Conservation (phyloP, 1,140 invertebrate species). For the Tachypleus tridentatus region DNA sequence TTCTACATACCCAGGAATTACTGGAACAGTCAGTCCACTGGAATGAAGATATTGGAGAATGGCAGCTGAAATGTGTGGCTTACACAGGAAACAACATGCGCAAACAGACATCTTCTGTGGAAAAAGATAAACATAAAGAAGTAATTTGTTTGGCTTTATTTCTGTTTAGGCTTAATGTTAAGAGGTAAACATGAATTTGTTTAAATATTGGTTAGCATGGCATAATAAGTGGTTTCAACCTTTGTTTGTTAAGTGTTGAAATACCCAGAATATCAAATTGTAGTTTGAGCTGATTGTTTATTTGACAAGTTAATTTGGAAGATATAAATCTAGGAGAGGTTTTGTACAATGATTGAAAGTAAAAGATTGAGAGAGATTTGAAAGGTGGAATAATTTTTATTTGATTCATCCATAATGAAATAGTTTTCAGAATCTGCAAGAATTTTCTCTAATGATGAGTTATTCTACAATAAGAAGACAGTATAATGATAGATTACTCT, state of each 20-base stretch:
- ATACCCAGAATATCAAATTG: background rate
- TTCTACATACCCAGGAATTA: no score
- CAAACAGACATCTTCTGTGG: constrained; percentile 15
- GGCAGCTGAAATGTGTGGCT: constrained; percentile 93
- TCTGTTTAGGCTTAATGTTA: background rate
- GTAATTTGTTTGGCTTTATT: constrained; percentile 8
- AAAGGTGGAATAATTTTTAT: no score
- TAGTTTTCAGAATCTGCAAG: no score
- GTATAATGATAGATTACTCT: no score
- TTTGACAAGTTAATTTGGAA: background rate
- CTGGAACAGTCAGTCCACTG: constrained; percentile 87
- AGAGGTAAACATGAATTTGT: background rate
- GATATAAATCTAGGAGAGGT: background rate
- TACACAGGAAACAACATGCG: constrained; percentile 98
- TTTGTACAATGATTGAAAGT: constrained; percentile 2
- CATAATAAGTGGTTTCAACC: background rate
- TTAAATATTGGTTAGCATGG: background rate
- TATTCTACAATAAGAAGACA: no score
- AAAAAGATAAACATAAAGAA: constrained; percentile 20
- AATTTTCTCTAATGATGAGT: no score
- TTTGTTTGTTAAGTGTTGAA: background rate
- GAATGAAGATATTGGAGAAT: constrained; percentile 98
- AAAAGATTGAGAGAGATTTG: no score
- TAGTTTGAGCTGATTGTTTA: background rate
- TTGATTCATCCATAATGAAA: no score